Percentiles rank a stretch among this genome's conserved stretches.
Evolutionary conservation across 53 echinoderm and acorn worm species (phyloP).

Genomic region (Hippasteria phrygiana): DNA sequence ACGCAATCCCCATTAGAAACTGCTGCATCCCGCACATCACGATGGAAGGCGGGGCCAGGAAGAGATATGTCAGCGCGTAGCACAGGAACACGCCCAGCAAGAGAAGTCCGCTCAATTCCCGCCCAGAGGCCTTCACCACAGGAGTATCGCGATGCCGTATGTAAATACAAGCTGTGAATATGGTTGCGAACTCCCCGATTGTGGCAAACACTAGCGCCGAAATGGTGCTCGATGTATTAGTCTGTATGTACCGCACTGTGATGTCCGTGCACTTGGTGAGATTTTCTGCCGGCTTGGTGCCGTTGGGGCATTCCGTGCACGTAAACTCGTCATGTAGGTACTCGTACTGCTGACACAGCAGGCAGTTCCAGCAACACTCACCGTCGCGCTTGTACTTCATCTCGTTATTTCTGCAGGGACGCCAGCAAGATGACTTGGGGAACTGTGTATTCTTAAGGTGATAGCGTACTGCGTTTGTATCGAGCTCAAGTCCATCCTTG

Average conservation of each 20-base stretch:
- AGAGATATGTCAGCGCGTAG: constrained; percentile 84
- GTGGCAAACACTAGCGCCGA: constrained; percentile 78
- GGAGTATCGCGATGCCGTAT: constrained; percentile 89
- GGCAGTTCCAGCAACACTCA: constrained; percentile 93
- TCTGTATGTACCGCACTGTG: constrained; percentile 62
- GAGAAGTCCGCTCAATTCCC: constrained; percentile 95
- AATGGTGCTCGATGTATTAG: constrained; percentile 73
- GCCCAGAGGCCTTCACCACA: constrained; percentile 96
- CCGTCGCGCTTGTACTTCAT: constrained; percentile 80
- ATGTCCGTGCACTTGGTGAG: constrained; percentile 74
- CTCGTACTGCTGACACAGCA: constrained; percentile 83
- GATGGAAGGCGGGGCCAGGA: constrained; percentile 80
- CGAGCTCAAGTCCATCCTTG: constrained; percentile 63
- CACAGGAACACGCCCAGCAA: constrained; percentile 88
- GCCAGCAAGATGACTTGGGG: constrained; percentile 81
- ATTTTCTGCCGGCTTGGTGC: constrained; percentile 80
- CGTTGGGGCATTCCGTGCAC: constrained; percentile 78
- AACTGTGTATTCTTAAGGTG: constrained; percentile 46
- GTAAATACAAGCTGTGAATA: constrained; percentile 80
- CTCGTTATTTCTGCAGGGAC: constrained; percentile 79
- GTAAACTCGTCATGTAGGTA: constrained; percentile 80
- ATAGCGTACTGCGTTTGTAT: constrained; percentile 55
- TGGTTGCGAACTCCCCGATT: constrained; percentile 74
- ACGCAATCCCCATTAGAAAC: constrained; percentile 86
- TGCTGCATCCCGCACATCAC: constrained; percentile 85